These are phyloP conservation scores for Halcyon badia DNA, from an alignment of 2,797 vertebrate species.

Conservation along the genomic window DNA sequence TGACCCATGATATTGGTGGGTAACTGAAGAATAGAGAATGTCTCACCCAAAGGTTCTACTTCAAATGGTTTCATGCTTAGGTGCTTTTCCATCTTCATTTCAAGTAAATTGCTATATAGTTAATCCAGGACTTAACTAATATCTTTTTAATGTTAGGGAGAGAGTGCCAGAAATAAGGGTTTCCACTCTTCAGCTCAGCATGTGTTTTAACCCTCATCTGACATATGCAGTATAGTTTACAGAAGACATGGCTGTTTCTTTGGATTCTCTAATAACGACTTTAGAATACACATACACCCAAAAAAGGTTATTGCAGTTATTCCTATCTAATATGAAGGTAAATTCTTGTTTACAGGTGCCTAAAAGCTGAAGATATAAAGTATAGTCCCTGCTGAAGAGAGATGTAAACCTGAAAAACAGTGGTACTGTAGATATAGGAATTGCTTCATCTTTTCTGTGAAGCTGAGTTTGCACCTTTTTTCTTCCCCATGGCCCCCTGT, in stretches of 20 bases:
- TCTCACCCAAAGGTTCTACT: neutral
- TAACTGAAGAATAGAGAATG: neutral
- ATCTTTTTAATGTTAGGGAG: neutral
- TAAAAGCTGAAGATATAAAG: neutral
- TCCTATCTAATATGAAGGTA: neutral
- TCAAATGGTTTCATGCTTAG: neutral
- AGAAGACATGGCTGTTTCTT: neutral
- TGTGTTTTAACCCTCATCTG: neutral
- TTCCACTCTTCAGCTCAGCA: neutral
- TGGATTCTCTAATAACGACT: neutral
- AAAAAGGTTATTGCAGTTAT: neutral
- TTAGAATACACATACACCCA: neutral
- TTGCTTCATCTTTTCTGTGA: neutral
- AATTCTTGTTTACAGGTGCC: neutral
- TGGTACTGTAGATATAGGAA: neutral
- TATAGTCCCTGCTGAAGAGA: neutral
- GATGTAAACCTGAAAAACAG: neutral
- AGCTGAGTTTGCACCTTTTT: neutral
- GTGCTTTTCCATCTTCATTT: neutral
- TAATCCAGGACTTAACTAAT: neutral
- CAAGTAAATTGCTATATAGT: neutral
- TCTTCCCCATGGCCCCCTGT: accelerated
- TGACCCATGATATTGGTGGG: neutral
- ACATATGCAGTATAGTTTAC: neutral
- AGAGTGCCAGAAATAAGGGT: neutral